These are phyloP conservation scores for Cyphomyrmex costatus DNA, from an alignment of 1,140 invertebrate species.

Conservation along the genomic window DNA sequence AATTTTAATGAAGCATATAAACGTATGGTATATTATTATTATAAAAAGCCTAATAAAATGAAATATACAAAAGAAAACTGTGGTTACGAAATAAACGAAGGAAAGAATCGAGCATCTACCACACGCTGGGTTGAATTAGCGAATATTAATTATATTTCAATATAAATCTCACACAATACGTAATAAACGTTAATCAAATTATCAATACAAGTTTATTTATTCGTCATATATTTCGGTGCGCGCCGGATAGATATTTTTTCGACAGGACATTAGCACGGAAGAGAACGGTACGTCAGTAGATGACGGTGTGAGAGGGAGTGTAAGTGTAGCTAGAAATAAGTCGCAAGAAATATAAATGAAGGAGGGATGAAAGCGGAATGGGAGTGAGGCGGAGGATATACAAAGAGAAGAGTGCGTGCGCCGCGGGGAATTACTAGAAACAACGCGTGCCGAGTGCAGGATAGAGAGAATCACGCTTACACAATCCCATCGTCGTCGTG, in stretches of 20 bases:
- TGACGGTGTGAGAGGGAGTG: not conserved
- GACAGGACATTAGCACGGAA: slow-evolving; percentile 35
- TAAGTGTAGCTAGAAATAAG: slow-evolving; percentile 59
- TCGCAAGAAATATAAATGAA: slow-evolving; percentile 53
- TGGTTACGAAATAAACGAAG: too few species aligned
- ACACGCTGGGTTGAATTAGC: too few species aligned
- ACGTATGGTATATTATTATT: not conserved
- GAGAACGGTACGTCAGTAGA: slow-evolving; percentile 5
- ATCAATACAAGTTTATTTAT: not conserved
- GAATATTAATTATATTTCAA: too few species aligned
- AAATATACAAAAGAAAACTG: too few species aligned
- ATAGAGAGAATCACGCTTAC: slow-evolving; percentile 76
- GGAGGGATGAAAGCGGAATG: slow-evolving; percentile 31
- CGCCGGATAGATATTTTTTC: slow-evolving; percentile 6
- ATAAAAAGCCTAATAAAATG: not conserved
- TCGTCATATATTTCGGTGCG: not conserved
- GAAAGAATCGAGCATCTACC: too few species aligned
- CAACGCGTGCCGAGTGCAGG: slow-evolving; percentile 70
- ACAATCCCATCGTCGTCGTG: slow-evolving; percentile 71
- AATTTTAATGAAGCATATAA: not conserved
- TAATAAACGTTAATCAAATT: too few species aligned
- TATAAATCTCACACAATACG: too few species aligned
- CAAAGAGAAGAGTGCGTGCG: not conserved
- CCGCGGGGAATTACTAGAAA: slow-evolving; percentile 43
- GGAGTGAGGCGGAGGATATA: slow-evolving; percentile 15